These are phyloP conservation scores for Peromyscus californicus DNA, from an alignment of 2,113 vertebrate genomes.

Conservation along the genomic window DNA sequence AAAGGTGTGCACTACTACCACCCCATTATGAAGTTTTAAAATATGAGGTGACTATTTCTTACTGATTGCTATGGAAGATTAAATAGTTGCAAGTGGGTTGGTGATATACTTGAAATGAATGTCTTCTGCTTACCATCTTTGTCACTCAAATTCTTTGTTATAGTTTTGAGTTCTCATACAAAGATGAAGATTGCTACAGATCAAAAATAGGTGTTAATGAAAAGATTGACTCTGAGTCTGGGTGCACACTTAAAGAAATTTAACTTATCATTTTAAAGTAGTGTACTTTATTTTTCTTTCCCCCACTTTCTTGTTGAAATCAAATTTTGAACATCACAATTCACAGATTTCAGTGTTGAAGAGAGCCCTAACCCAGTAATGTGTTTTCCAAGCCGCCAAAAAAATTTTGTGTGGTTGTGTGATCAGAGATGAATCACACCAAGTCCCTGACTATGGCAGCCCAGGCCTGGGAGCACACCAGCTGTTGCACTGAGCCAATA, in stretches of 20 bases:
- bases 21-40: no score
- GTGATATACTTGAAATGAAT: not conserved
- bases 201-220: not conserved
- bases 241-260: not conserved
- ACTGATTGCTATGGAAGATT: not conserved
- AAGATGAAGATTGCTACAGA: not conserved
- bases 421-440: not conserved
- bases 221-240: not conserved
- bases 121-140: not conserved
- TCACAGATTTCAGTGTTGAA: not conserved
- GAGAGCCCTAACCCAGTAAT: not conserved
- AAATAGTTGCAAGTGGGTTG: conserved; percentile 6
- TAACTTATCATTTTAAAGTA: not conserved
- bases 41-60: not conserved
- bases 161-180: not conserved
- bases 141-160: not conserved
- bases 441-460: not conserved
- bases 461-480: not conserved
- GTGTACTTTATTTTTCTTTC: not conserved
- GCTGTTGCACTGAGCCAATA: not conserved
- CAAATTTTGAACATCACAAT: not conserved
- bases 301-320: not conserved
- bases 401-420: not conserved
- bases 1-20: no score
- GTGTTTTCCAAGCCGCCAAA: not conserved